Evolutionary conservation across 2,113 vertebrate species (phyloP).

Genomic region (Sisor rabdophorus): DNA sequence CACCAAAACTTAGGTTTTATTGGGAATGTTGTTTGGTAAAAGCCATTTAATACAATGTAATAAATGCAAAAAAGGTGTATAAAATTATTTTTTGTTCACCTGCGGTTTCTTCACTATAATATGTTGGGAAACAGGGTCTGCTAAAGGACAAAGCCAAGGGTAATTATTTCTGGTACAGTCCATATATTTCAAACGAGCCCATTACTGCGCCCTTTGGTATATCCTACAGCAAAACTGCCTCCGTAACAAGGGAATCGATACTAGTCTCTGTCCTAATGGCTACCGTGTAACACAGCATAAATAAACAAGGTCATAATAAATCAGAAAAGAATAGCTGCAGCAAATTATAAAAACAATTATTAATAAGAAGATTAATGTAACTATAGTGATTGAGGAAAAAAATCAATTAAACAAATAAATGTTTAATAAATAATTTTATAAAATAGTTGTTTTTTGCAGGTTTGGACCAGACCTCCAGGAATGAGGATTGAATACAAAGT

Average conservation of each 20-base stretch:
- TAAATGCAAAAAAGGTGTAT: neutral
- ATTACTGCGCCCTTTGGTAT: constrained; percentile 27
- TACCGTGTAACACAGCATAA: constrained; percentile 26
- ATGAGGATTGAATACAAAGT: too few relatives aligned
- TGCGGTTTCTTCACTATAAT: neutral
- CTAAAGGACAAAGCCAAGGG: constrained; percentile 15
- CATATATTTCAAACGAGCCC: constrained; percentile 22
- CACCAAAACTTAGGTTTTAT: neutral
- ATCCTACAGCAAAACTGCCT: constrained; percentile 20
- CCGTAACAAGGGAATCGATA: constrained; percentile 31
- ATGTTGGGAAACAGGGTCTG: neutral
- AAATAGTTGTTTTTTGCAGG: too few relatives aligned
- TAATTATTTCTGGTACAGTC: constrained; percentile 31
- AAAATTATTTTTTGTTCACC: neutral
- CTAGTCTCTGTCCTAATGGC: constrained; percentile 27
- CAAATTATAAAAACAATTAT: constrained; percentile 9
- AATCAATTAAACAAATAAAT: neutral
- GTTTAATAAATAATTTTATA: too few relatives aligned
- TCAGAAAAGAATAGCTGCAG: neutral
- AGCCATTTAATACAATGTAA: neutral
- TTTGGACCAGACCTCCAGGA: too few relatives aligned
- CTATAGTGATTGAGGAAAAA: neutral
- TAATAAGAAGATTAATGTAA: constrained; percentile 14
- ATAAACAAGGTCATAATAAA: constrained; percentile 27
- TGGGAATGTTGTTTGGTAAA: neutral